Evolutionary conservation across 2,797 vertebrate species (phyloP).

Genomic region (Pygocentrus nattereri): DNA sequence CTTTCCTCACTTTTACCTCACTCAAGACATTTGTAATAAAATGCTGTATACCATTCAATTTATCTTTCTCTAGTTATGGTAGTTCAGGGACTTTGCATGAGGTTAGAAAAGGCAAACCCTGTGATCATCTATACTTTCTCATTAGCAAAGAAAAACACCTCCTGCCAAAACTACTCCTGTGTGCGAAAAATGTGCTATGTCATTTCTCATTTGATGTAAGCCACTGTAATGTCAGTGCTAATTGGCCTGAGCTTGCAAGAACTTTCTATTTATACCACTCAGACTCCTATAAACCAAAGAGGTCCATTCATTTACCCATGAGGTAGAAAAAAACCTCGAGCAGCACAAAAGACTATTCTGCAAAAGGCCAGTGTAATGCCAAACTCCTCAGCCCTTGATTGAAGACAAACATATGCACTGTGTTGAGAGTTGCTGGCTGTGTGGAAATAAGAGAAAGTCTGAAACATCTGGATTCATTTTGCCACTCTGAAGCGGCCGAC

Average conservation of each 20-base stretch:
- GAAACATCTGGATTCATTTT: conserved; percentile 80
- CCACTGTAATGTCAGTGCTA: conserved; percentile 52
- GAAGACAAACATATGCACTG: conserved; percentile 50
- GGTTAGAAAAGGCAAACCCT: conserved; percentile 47
- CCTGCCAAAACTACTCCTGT: conserved; percentile 43
- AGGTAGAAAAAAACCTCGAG: conserved; percentile 36
- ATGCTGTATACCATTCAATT: conserved; percentile 46
- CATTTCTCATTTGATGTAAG: conserved; percentile 56
- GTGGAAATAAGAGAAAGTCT: conserved; percentile 65
- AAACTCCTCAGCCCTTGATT: conserved; percentile 50
- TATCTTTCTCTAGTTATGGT: conserved; percentile 48
- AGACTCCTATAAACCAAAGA: conserved; percentile 56
- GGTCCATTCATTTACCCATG: conserved; percentile 61
- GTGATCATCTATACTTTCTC: conserved; percentile 67
- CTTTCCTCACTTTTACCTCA: conserved; percentile 60
- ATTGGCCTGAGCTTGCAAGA: conserved; percentile 55
- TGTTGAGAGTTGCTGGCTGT: conserved; percentile 62
- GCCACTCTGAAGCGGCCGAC: conserved; percentile 52
- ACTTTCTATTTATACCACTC: conserved; percentile 58
- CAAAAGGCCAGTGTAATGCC: conserved; percentile 50
- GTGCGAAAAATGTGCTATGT: conserved; percentile 55
- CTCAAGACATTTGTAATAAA: conserved; percentile 35
- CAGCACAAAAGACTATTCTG: conserved; percentile 65
- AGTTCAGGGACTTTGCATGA: conserved; percentile 40
- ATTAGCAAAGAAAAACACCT: conserved; percentile 67